Evolutionary conservation across 2,888 invertebrate genomes (phyloP), one percentile per base, ranked within the genome.

Genomic region (Oligia latruncula): DNA sequence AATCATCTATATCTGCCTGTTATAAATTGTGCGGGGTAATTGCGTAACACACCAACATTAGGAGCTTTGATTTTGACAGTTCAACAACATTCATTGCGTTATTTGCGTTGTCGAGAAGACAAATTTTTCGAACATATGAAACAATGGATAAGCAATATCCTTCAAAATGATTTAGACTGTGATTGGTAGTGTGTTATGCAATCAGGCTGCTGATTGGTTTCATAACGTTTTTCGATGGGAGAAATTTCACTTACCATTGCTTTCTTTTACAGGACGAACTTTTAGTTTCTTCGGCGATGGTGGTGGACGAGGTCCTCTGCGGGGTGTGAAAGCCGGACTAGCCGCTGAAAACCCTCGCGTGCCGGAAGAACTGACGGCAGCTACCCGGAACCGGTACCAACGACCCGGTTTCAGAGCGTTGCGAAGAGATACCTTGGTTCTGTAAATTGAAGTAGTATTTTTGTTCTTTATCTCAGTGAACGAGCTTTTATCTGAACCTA

Each of bases 371-470:
- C 98, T 98, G 5, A 98, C 97, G 0, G 98, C 98, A 0, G 98
- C 98, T 8, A 98, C 98, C n/a, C 98, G 97, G 91, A 98, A 98
- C 87, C 98, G 98, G 93, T 98, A 98, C 98, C 98, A 98, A 72
- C 98, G 97, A 6, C 98, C 98, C 0, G 98, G 98, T 90, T 97
- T 97, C 72, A 97, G 93, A 55, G 97, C 92, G 77, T 97, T 97
- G 43, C 97, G 97, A 20, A 98, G 93, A 1, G 97, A 95, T 4
- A 97, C 96, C 84, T 96, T 97, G 0, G 97, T 96, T 88, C 97
- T 97, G 88, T 77, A 62, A 83, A 91, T 79, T 87, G 1, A 83
- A 67, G 78, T 23, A 0, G 29, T 60, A 15, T 43, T 9, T 70
- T 64, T 29, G 6, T 29, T 0, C 0, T 40, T 11, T 43, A 46